Evolutionary conservation across 2,797 vertebrate genomes (phyloP).

Genomic region (Glyptemys insculpta): DNA sequence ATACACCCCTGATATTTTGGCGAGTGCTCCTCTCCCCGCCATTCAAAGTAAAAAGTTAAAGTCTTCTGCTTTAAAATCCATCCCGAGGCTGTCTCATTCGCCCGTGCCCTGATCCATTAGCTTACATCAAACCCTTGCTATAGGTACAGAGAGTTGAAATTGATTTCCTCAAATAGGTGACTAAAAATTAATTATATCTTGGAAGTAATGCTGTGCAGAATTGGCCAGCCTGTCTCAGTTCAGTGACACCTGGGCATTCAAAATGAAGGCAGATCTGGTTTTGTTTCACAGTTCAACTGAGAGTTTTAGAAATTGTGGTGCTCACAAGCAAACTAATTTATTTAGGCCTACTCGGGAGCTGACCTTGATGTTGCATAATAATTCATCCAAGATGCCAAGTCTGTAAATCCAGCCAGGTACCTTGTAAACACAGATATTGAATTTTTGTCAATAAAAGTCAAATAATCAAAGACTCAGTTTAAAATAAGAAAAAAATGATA

Average conservation of each 20-base stretch:
- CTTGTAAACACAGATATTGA: neutral
- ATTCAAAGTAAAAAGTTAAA: neutral
- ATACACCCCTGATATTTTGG: neutral
- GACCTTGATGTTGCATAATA: neutral
- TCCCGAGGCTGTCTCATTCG: neutral
- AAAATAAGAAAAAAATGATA: neutral
- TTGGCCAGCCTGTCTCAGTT: neutral
- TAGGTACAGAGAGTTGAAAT: slow-evolving; percentile 2
- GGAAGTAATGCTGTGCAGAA: slow-evolving; percentile 31
- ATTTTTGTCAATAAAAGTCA: slow-evolving; percentile 40
- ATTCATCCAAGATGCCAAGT: slow-evolving; percentile 26
- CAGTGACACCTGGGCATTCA: neutral
- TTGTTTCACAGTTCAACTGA: neutral
- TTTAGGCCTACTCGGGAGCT: slow-evolving; percentile 10
- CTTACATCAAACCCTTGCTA: slow-evolving; percentile 15
- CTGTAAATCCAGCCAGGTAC: neutral
- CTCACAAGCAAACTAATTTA: neutral
- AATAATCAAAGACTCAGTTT: neutral
- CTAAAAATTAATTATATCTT: slow-evolving; percentile 46
- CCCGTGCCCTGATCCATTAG: slow-evolving; percentile 1
- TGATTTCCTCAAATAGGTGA: slow-evolving; percentile 58
- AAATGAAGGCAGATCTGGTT: slow-evolving; percentile 45
- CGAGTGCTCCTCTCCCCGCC: rapidly evolving
- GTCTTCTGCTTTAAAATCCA: neutral
- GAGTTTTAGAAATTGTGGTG: neutral